Base-by-base conservation (phyloP, 2,113 vertebrate species). In the Hyaena hyaena region DNA sequence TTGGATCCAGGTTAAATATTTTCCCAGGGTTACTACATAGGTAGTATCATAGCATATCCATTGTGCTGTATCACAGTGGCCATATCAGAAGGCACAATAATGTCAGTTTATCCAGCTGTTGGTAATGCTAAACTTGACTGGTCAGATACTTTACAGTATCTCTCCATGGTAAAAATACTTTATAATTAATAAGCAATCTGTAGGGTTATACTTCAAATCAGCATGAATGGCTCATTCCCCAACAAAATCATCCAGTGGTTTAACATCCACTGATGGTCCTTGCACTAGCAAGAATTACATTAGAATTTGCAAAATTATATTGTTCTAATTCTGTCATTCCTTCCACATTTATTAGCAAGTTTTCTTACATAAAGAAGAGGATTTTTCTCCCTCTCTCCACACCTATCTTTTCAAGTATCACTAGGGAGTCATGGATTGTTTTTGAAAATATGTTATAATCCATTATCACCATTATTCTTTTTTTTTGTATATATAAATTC, bases 251-350 rank as follows among this genome's bases (percentile, higher is more conserved):
- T 17, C 48, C 45, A 55, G 0, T 61, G 26, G 1, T 69, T 90
- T 73, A 83, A 90, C 4, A 43, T 50, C 33, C 23, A 33, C 68
- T 66, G 21, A n/a, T 73, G 48, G 58, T 68, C 50, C 71, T 94
- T 48, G 28, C 7, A 1, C 0, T n/a, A 80, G n/a, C 48, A 93
- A 92, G 31, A 86, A 92, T 48, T 33, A 31, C 9, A 48, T 69
- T 55, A 63, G 55, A 58, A 79, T 77, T 26, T n/a, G 33, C 58
- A 90, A 88, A 90, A 66, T 93, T 63, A 61, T 17, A 35, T 92
- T 92, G 77, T 95, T 92, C 79, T 82, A 86, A 61, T 94, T 84
- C 43, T n/a, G 9, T 79, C 74, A 77, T 94, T 95, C 71, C 73
- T 89, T 66, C 28, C 48, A 80, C 65, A 88, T 65, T 65, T 61